Conservation (phyloP, 2,888 invertebrate genomes). For the Lypha dubia region DNA sequence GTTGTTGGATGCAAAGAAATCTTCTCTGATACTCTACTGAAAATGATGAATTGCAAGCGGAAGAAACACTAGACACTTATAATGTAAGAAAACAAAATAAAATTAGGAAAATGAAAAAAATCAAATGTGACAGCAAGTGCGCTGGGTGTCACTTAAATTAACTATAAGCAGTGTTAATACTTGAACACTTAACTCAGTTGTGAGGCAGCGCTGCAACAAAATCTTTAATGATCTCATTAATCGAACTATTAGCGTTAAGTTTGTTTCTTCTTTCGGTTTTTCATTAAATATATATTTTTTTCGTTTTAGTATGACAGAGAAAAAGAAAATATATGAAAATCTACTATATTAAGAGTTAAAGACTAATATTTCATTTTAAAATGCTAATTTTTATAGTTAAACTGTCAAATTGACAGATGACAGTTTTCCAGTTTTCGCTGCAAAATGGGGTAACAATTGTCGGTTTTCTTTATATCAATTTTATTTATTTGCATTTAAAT, state of each 20-base stretch:
- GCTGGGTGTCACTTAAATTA: conserved; percentile 53
- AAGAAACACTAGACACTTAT: conserved; percentile 77
- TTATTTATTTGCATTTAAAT: conserved; percentile 33
- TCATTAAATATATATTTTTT: no score
- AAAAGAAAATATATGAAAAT: conserved; percentile 19
- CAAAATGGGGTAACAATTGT: conserved; percentile 69
- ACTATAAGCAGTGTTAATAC: conserved; percentile 6
- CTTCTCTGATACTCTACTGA: conserved; percentile 69
- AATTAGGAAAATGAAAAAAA: conserved; percentile 39
- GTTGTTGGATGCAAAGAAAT: neutral
- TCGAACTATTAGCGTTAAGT: conserved; percentile 72
- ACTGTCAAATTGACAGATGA: conserved; percentile 82
- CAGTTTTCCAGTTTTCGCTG: conserved; percentile 75
- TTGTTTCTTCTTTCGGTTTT: conserved; percentile 25
- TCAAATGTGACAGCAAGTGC: conserved; percentile 74
- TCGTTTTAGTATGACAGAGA: neutral
- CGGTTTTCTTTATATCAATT: conserved; percentile 68
- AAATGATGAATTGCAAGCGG: conserved; percentile 82
- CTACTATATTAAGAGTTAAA: conserved; percentile 32
- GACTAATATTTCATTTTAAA: conserved; percentile 47
- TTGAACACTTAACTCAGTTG: conserved; percentile 40
- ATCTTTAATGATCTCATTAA: conserved; percentile 66
- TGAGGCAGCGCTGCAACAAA: conserved; percentile 13
- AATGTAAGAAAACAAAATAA: conserved; percentile 12
- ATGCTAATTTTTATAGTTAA: conserved; percentile 77